Percentiles rank a stretch among this genome's conserved stretches.
These are phyloP conservation scores for Magallana angulata DNA, from an alignment of 1,140 invertebrate genomes.

Conservation along the genomic window DNA sequence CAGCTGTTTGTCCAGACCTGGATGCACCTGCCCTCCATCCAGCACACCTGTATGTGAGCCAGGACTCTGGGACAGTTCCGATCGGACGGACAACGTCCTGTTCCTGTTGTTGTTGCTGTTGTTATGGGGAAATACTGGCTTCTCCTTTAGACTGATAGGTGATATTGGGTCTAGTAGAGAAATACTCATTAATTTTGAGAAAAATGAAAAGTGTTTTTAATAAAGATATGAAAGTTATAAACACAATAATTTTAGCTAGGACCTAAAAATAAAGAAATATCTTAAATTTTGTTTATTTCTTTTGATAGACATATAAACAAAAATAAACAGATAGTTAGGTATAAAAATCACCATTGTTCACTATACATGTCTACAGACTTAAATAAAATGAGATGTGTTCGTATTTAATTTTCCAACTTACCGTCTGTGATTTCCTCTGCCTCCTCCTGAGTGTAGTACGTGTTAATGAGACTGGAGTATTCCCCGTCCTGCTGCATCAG, in stretches of 20 bases:
- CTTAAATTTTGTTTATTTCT: too few relatives aligned
- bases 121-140: background rate
- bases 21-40: background rate
- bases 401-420: background rate
- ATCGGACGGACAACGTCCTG: conserved; percentile 42
- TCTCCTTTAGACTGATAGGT: background rate
- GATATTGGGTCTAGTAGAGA: background rate
- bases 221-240: too few relatives aligned
- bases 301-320: too few relatives aligned
- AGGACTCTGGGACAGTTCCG: background rate
- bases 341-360: too few relatives aligned
- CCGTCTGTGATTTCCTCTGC: conserved; percentile 26
- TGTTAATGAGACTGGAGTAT: conserved; percentile 80
- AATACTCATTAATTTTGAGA: too few relatives aligned
- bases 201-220: too few relatives aligned
- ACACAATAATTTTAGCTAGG: too few relatives aligned
- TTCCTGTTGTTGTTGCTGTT: conserved; percentile 3
- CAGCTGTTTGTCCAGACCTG: conserved; percentile 56
- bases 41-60: background rate
- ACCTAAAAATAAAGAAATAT: too few relatives aligned
- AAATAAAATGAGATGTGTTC: too few relatives aligned
- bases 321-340: too few relatives aligned
- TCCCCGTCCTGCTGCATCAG: conserved; percentile 76
- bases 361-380: too few relatives aligned
- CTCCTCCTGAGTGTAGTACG: conserved; percentile 69